Evolutionary conservation across 1,140 invertebrate species (phyloP).

Genomic region (Adelges cooleyi): DNA sequence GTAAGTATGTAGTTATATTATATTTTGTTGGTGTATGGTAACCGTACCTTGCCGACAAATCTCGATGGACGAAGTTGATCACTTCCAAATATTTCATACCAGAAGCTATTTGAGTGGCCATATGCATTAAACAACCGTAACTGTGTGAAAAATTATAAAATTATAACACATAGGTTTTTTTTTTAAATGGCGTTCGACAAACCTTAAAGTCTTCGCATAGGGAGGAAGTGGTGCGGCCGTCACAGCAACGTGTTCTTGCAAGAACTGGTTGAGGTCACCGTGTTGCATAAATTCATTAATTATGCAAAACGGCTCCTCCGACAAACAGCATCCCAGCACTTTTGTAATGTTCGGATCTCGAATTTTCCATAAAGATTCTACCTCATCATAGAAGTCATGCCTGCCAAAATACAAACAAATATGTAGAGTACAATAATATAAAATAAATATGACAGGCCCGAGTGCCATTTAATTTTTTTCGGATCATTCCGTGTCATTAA

Average conservation of each 20-base stretch:
- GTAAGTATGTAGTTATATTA: no score
- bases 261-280: conserved; percentile 63
- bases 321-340: conserved; percentile 57
- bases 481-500: no score
- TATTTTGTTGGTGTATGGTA: no score
- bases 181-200: conserved; percentile 1
- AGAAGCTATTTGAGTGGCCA: conserved; percentile 66
- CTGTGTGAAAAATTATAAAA: conserved; percentile 37
- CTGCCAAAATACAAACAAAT: conserved; percentile 37
- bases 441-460: not conserved
- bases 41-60: conserved; percentile 60
- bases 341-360: conserved; percentile 60
- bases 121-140: conserved; percentile 58
- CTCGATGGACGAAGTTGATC: conserved; percentile 65
- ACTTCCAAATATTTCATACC: conserved; percentile 78
- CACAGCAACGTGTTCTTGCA: conserved; percentile 63
- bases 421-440: not conserved
- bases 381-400: conserved; percentile 53
- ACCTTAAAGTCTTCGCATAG: conserved; percentile 52
- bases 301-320: conserved; percentile 57
- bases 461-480: no score
- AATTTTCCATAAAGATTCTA: conserved; percentile 59
- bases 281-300: conserved; percentile 53
- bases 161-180: not conserved
- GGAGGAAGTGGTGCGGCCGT: conserved; percentile 46